Evolutionary conservation across 1,140 invertebrate genomes (phyloP), one percentile per base, ranked within the genome.

Genomic region (Drosophila athabasca): DNA sequence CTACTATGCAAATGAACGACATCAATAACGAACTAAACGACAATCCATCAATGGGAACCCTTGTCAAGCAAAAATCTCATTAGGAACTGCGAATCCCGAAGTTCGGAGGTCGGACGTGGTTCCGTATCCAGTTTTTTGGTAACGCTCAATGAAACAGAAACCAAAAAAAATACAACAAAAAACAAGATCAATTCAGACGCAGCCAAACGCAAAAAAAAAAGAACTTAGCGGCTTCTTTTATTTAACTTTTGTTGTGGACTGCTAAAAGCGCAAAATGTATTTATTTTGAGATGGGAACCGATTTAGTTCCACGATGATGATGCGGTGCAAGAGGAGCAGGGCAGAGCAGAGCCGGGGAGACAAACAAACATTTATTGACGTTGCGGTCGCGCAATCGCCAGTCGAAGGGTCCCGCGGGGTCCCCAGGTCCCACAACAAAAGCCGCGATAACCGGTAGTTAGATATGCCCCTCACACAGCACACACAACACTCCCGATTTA

Each of bases 361-460:
- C 8, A 39, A 13, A 39, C 35, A 13, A 13, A 39, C 35, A 39
- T 39, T 13, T 39, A 39, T 13, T 31, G 29, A 50, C 15, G 35
- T 39, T 39, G 35, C 35, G 35, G 35, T 39, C 35, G 35, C 35
- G 35, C 35, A 39, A 39, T 39, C 35, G 35, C 35, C 35, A 13
- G 35, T 13, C 11, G 35, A 11, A 39, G 35, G 35, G 35, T 39
- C 11, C 35, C 35, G 11, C 9, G 31, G 35, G 35, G 35, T 39
- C 11, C 35, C 35, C 6, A 7, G 11, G 35, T 13, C 17, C 17
- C 15, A 24, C 55, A 58, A 66, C 53, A 52, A 68, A 76, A 65
- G 15, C 39, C 39, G 41, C 68, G 67, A 81, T 81, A 81, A 81
- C 79, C 72, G 78, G 79, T 77, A 62, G 58, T 60, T 46, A 49